A percentile compares a stretch with the other conserved stretches of the same genome.
phyloP scores from a whole-genome alignment of 2,113 vertebrate species.

The Paedocypris sp. region DNA sequence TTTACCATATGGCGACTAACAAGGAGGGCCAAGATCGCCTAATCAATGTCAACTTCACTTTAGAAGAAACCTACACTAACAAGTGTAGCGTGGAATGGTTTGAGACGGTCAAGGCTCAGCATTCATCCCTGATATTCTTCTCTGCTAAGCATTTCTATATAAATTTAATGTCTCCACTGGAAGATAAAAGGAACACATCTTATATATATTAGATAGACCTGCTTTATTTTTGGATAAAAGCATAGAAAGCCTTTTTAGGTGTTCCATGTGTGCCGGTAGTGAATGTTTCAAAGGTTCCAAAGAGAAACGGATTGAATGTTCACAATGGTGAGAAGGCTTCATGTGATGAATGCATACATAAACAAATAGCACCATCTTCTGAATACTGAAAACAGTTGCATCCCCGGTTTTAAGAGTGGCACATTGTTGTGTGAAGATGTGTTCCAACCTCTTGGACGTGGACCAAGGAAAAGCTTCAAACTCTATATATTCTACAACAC shows the following conservation, averaged over 20 bases:
- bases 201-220: not conserved
- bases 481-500: too few relatives aligned
- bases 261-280: conserved; percentile 34
- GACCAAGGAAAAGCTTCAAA: not conserved
- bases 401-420: conserved; percentile 28
- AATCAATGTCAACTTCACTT: conserved; percentile 50
- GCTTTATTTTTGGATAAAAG: not conserved
- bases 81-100: conserved; percentile 23
- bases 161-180: not conserved
- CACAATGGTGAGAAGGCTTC: conserved; percentile 25
- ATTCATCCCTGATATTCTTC: conserved; percentile 18
- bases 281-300: conserved; percentile 38
- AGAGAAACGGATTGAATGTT: conserved; percentile 4
- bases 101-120: conserved; percentile 28
- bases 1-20: conserved; percentile 35
- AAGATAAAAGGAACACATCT: not conserved
- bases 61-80: conserved; percentile 34
- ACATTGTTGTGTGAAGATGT: not conserved
- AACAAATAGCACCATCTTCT: conserved; percentile 62
- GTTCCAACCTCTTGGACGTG: not conserved
- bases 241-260: not conserved
- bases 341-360: conserved; percentile 57
- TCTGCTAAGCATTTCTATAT: conserved; percentile 26
- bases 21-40: conserved; percentile 33
- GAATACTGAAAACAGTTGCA: conserved; percentile 54